Evolutionary conservation across 1,140 invertebrate species (phyloP).

Genomic region (Ips nitidus): DNA sequence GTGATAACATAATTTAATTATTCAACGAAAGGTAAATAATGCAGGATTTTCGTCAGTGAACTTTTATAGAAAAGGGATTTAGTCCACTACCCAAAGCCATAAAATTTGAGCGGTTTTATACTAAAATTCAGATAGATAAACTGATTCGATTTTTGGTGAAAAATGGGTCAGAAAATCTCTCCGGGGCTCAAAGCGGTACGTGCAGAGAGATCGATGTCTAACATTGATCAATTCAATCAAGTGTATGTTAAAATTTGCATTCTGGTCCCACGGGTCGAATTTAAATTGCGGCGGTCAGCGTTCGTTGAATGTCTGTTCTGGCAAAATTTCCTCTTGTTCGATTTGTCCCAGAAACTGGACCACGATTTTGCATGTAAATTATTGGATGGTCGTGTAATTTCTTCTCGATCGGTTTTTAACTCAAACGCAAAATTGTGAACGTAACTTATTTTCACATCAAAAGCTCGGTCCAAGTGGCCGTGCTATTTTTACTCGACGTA

Average conservation of each 20-base stretch:
- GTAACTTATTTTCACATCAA: too few relatives aligned
- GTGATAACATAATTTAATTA: constrained; percentile 22
- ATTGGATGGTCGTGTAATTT: too few relatives aligned
- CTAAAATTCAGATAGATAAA: constrained; percentile 13
- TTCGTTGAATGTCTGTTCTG: constrained; percentile 42
- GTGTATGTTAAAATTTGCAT: constrained; percentile 43
- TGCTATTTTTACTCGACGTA: too few relatives aligned
- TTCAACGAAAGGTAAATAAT: not conserved
- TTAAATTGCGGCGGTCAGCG: constrained; percentile 44
- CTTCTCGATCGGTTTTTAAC: too few relatives aligned
- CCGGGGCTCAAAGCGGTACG: constrained; percentile 8
- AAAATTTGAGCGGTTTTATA: constrained; percentile 8
- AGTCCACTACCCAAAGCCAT: not conserved
- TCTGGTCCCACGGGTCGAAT: constrained; percentile 37
- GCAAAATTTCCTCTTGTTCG: constrained; percentile 42
- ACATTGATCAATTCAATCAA: constrained; percentile 40
- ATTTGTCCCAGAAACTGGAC: constrained; percentile 26
- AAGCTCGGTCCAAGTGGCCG: too few relatives aligned
- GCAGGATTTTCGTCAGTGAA: constrained; percentile 4
- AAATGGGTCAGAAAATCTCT: constrained; percentile 25
- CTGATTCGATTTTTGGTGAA: constrained; percentile 21
- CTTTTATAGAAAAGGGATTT: constrained; percentile 1
- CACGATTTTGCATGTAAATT: too few relatives aligned
- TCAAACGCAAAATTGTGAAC: too few relatives aligned
- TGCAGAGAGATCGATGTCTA: constrained; percentile 28